These are phyloP conservation scores for Endotricha flammealis DNA, from an alignment of 2,888 invertebrate species.

Conservation along the genomic window DNA sequence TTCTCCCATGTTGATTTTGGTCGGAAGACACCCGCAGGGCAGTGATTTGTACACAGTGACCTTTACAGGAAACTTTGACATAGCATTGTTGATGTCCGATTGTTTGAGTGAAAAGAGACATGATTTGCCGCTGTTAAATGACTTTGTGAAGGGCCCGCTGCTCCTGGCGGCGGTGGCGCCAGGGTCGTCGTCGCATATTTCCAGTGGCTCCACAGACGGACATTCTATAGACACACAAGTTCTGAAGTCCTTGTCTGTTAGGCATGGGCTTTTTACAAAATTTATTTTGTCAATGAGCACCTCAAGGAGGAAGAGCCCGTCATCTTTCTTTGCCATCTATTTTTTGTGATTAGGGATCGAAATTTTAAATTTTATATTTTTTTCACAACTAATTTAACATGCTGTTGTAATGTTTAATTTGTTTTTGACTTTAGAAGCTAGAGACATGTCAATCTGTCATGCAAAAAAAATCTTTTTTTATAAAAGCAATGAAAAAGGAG, in stretches of 20 bases:
- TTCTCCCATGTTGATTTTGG: conserved; percentile 79
- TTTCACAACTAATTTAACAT: conserved; percentile 23
- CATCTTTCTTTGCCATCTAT: conserved; percentile 65
- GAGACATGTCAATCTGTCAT: too few relatives aligned
- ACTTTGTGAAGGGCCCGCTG: conserved; percentile 58
- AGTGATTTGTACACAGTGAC: conserved; percentile 79
- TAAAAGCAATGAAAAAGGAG: too few relatives aligned
- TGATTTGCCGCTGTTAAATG: conserved; percentile 81
- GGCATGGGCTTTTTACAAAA: conserved; percentile 59
- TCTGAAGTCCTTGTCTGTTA: conserved; percentile 66
- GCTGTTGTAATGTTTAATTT: too few relatives aligned
- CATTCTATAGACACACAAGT: conserved; percentile 81
- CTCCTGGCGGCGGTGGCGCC: conserved; percentile 56
- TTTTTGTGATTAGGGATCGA: conserved; percentile 49
- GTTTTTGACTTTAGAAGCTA: conserved; percentile 41
- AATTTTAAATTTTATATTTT: conserved; percentile 34
- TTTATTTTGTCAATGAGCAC: conserved; percentile 78
- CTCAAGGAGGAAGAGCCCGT: conserved; percentile 80
- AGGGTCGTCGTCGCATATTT: conserved; percentile 80
- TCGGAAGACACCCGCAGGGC: conserved; percentile 80
- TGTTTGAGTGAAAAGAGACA: conserved; percentile 82
- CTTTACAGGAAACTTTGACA: conserved; percentile 75
- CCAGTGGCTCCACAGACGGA: conserved; percentile 75
- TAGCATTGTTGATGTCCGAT: conserved; percentile 67
- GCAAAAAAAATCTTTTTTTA: too few relatives aligned